Conservation (phyloP, 2,888 invertebrate species). For the Erannis defoliaria region DNA sequence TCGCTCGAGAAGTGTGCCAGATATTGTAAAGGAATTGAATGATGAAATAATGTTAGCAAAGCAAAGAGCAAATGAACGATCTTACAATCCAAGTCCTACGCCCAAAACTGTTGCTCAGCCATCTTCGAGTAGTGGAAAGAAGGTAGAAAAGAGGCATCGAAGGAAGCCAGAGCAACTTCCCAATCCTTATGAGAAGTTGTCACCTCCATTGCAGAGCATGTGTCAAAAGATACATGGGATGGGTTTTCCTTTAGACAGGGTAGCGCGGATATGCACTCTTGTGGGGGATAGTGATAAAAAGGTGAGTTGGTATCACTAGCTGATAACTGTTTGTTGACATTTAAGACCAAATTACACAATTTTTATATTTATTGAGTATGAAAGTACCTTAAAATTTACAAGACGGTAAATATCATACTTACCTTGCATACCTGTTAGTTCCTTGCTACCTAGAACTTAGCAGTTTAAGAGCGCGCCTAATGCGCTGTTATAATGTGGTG, state of each 20-base stretch:
- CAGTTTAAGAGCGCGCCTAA: too few species aligned
- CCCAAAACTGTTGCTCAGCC: constrained; percentile 59
- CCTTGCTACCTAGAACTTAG: too few species aligned
- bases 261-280: constrained; percentile 92
- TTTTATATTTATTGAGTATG: too few species aligned
- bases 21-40: constrained; percentile 91
- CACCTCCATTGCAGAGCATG: constrained; percentile 87
- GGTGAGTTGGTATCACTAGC: constrained; percentile 73
- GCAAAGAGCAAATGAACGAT: constrained; percentile 80
- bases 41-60: constrained; percentile 86
- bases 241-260: constrained; percentile 95
- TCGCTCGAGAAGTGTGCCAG: constrained; percentile 89
- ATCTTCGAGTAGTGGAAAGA: constrained; percentile 59
- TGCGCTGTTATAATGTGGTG: too few species aligned
- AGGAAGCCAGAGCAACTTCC: constrained; percentile 68
- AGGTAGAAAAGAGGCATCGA: constrained; percentile 60
- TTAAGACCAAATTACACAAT: too few species aligned
- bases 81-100: constrained; percentile 84
- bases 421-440: too few species aligned
- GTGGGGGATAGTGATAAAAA: constrained; percentile 94
- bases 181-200: constrained; percentile 74
- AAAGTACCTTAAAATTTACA: too few species aligned
- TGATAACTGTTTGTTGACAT: not conserved
- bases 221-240: constrained; percentile 92
- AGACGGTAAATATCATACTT: too few species aligned